phyloP scores from a whole-genome alignment of 2,113 vertebrate genomes.

The Lepus europaeus region DNA sequence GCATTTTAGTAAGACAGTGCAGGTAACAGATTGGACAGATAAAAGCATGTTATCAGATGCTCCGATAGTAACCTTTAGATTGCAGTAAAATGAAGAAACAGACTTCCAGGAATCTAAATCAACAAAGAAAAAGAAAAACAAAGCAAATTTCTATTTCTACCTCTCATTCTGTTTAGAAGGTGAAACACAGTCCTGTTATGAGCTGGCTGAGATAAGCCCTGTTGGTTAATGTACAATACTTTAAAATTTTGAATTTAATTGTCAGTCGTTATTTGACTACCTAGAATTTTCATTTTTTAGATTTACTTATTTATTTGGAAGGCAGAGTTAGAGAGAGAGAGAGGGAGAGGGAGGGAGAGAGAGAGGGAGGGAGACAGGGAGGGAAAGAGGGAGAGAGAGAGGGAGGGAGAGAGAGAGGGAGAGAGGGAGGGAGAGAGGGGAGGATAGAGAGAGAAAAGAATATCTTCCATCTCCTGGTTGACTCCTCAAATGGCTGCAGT shows the following conservation, averaged over 20 bases:
- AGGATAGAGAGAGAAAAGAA: too few species aligned
- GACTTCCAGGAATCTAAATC: conserved; percentile 46
- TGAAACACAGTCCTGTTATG: not conserved
- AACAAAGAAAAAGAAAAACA: not conserved
- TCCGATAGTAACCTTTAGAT: conserved; percentile 11
- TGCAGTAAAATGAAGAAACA: conserved; percentile 25
- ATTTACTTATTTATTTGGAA: too few species aligned
- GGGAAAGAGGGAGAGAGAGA: too few species aligned
- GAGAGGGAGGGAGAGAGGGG: too few species aligned
- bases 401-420: too few species aligned
- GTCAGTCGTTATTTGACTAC: not conserved
- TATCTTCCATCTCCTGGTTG: too few species aligned
- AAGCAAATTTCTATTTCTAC: conserved; percentile 34
- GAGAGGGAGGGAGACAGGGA: too few species aligned
- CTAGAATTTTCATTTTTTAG: not conserved
- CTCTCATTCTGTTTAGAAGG: not conserved
- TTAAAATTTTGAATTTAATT: conserved; percentile 48
- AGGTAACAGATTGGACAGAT: conserved; percentile 33
- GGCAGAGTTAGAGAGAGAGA: too few species aligned
- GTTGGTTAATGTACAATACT: not conserved
- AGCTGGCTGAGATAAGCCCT: not conserved
- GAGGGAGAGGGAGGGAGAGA: too few species aligned
- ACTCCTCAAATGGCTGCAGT: too few species aligned
- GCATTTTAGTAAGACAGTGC: not conserved
- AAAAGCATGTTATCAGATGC: not conserved